Base-by-base conservation (phyloP, 2,888 invertebrate species). In the Schrankia costaestrigalis region DNA sequence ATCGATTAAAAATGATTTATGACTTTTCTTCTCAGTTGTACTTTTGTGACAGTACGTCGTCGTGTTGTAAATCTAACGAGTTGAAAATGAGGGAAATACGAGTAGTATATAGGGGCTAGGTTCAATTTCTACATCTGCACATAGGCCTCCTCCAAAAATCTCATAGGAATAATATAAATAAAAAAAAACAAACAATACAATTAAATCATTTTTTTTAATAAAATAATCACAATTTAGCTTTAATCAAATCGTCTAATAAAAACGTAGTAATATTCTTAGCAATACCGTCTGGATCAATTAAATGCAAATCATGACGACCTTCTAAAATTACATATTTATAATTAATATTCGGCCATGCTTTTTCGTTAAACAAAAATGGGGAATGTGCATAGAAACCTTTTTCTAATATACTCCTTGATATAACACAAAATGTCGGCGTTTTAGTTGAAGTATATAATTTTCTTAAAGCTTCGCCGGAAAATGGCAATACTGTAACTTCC, bases 271-370 rank as follows among this genome's bases (percentile, higher is more conserved):
- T 65, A 40, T 84, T 65, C 0, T 64, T 64, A 0, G 89, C 89
- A 43, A 92, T 82, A 5, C 60, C 55, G 29, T 86, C 88, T 0
- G 92, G 91, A 29, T 84, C 52, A 23, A 88, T 84, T 10, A 90
- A 80, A 56, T 92, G 92, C 0, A 91, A 78, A 48, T 92, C 91
- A 39, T 92, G 92, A 26, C 83, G 78, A 0, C 91, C 92, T 0
- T 80, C 67, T 0, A 91, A 85, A 1, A 76, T 49, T 45, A 62
- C 68, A 3, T 50, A 63, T 4, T 22, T 65, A 12, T 78, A 83
- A 37, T 78, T 78, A 0, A 51, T 50, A 14, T 76, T 47, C 0
- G 70, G 71, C 82, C 83, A 83, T 0, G 55, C 57, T 0, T 31
- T 39, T 7, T 64, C 63, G 26, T 83, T 69, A 21, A 37, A 58